Base-by-base conservation (phyloP, 2,113 vertebrate species). In the Stegostoma tigrinum region DNA sequence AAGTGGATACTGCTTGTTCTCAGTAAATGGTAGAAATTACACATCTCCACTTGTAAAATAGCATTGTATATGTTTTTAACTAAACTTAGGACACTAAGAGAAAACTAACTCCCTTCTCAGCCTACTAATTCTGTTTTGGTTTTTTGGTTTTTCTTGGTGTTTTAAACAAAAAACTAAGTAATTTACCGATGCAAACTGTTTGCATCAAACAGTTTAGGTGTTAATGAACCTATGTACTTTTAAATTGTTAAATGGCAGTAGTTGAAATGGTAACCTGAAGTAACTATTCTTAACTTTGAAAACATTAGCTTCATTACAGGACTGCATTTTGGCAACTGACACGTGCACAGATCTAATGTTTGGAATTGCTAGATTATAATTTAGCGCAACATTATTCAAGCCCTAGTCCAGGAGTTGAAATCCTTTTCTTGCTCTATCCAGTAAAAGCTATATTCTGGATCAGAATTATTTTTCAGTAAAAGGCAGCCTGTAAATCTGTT, bases 351-450 rank as follows among this genome's bases (percentile, higher is more conserved):
- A 42, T 52, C 85, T 3, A 87, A 87, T 87, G 24, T 87, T 87
- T 38, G 24, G 64, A 55, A 66, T 45, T 94, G 61, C 68, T 94
- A 90, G 70, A 94, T 94, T 67, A 94, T 21, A 24, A 94, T 94
- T 94, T 67, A 94, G 55, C 10, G 15, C 10, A 30, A 48, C 21
- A 86, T 3, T 68, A 67, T 68, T 94, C 55, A 38, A 2, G n/a
- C 21, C n/a, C 90, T 42, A 38, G 38, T 94, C n/a, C 5, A 68
- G 61, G 68, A 94, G 42, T 68, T 67, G 10, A 2, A 66, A 21
- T 21, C 61, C 7, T 24, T 94, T 94, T 94, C 42, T 3, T 61
- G n/a, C 14, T 70, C 3, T 68, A 23, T 42, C 24, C n/a, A 12
- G 38, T 70, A 10, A 10, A 34, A 94, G 91, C n/a, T 23, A 27